phyloP scores from a whole-genome alignment of 2,797 vertebrate genomes.

The Cynopterus sphinx region DNA sequence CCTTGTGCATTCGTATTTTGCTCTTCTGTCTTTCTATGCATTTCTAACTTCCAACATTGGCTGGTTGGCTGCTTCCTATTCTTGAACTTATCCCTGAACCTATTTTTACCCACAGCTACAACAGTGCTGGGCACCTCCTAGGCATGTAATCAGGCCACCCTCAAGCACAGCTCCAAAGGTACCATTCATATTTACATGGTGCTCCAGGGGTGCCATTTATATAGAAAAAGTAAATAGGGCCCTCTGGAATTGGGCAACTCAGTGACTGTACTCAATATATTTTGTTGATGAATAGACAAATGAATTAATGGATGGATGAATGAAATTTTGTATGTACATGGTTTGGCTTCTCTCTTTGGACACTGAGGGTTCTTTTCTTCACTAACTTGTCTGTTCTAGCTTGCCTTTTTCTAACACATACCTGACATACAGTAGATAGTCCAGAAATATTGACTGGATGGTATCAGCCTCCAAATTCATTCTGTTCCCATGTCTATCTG shows the following conservation, averaged over 20 bases:
- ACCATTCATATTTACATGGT: neutral
- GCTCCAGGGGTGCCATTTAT: neutral
- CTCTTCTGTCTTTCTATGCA: neutral
- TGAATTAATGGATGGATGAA: neutral
- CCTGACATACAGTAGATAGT: neutral
- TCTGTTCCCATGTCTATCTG: neutral
- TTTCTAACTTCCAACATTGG: neutral
- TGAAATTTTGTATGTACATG: neutral
- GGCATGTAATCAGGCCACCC: neutral
- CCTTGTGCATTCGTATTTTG: accelerated
- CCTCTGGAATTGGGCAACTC: neutral
- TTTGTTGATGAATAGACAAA: neutral
- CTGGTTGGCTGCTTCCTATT: neutral
- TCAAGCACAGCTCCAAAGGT: neutral
- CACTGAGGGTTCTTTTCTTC: neutral
- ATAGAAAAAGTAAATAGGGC: neutral
- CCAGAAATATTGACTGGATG: neutral
- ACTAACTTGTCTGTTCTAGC: neutral
- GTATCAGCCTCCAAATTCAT: neutral
- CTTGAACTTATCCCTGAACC: neutral
- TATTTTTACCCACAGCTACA: neutral
- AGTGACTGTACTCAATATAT: neutral
- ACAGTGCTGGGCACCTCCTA: neutral
- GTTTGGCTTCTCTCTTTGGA: neutral
- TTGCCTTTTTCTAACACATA: neutral